Conservation (phyloP, 2,113 vertebrate species). For the Corythoichthys intestinalis region DNA sequence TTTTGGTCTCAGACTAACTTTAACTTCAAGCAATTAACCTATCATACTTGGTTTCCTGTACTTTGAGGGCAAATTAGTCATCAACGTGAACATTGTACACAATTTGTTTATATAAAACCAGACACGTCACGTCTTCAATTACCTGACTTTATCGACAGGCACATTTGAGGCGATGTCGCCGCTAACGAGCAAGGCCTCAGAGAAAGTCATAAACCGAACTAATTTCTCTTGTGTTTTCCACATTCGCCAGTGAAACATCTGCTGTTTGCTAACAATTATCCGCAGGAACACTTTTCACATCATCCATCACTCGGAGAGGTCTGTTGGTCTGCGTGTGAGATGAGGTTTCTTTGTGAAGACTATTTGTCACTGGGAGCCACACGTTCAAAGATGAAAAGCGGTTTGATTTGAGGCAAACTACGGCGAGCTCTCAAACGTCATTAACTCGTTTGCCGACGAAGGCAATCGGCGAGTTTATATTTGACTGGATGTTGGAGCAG, state of each 20-base stretch:
- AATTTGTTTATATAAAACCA: too few relatives aligned
- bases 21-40: too few relatives aligned
- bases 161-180: background rate
- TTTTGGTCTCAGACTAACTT: too few relatives aligned
- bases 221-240: conserved; percentile 8
- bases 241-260: conserved; percentile 6
- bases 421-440: background rate
- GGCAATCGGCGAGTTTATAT: conserved; percentile 7
- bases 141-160: background rate
- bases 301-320: background rate
- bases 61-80: too few relatives aligned
- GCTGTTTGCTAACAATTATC: conserved; percentile 13
- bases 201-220: background rate
- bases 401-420: background rate
- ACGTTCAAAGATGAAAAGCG: background rate
- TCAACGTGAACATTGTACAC: background rate
- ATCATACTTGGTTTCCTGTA: too few relatives aligned
- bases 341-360: background rate
- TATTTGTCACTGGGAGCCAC: background rate
- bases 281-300: background rate
- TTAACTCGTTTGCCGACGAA: conserved; percentile 7
- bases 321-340: background rate
- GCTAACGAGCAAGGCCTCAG: conserved; percentile 1
- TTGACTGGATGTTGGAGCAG: conserved; percentile 1
- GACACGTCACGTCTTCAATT: background rate